Evolutionary conservation across 2,797 vertebrate genomes (phyloP).

Genomic region (Tympanoctomys barrerae): DNA sequence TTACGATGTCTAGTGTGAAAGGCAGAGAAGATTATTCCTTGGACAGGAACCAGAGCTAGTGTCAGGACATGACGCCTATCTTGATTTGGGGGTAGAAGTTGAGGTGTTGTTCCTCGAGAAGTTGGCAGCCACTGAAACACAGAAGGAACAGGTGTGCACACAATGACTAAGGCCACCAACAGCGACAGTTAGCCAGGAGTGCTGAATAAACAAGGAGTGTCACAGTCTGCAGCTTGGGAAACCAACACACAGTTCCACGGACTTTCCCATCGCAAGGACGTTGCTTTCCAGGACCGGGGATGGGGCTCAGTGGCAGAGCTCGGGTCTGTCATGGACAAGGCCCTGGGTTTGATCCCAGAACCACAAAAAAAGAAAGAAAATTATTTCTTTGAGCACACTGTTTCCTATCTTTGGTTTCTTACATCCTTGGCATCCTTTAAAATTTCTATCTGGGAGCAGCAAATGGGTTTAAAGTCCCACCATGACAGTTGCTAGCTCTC

Average conservation of each 20-base stretch:
- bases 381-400: neutral
- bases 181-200: neutral
- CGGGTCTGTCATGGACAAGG: too few species aligned
- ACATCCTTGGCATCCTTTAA: neutral
- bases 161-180: neutral
- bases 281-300: neutral
- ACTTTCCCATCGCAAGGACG: neutral
- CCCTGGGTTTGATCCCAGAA: neutral
- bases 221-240: too few species aligned
- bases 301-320: neutral
- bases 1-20: neutral
- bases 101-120: neutral
- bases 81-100: neutral
- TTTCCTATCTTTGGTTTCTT: neutral
- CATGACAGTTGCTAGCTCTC: neutral
- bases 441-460: neutral
- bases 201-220: neutral
- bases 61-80: neutral
- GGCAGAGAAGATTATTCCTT: neutral
- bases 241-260: neutral
- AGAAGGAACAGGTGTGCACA: neutral
- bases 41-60: neutral
- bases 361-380: neutral
- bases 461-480: neutral
- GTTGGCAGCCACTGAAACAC: neutral